A percentile compares a stretch with the other conserved stretches of the same genome.
Conservation (phyloP, 2,113 vertebrate species). For the Thalassoma bifasciatum region DNA sequence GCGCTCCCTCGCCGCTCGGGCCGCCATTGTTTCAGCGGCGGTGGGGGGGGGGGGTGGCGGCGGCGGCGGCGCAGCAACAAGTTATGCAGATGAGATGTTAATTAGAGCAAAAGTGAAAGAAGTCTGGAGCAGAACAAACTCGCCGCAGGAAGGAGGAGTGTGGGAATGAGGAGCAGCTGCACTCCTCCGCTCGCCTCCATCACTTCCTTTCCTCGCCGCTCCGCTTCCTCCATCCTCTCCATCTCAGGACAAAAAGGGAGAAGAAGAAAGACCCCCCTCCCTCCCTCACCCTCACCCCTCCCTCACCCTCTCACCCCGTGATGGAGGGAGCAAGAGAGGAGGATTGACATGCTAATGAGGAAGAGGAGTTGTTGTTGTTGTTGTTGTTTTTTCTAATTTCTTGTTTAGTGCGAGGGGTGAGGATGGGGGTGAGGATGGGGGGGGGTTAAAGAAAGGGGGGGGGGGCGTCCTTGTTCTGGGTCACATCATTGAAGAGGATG, state of each 20-base stretch:
- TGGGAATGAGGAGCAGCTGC: constrained; percentile 95
- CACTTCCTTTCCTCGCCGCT: neutral
- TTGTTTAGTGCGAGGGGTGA: constrained; percentile 80
- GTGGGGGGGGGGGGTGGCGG: constrained; percentile 52
- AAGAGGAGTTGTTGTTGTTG: constrained; percentile 76
- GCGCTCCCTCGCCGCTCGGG: constrained; percentile 87
- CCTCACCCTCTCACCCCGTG: neutral
- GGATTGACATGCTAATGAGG: constrained; percentile 97
- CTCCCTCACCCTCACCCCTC: too few species aligned
- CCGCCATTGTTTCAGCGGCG: constrained; percentile 89
- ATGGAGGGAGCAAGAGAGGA: constrained; percentile 3
- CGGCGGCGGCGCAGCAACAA: constrained; percentile 85
- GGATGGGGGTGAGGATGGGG: neutral
- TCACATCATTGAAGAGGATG: constrained; percentile 28
- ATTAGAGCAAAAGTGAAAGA: constrained; percentile 87
- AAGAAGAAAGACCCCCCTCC: constrained; percentile 61
- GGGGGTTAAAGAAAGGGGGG: neutral
- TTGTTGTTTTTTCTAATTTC: constrained; percentile 91
- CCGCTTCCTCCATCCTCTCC: neutral
- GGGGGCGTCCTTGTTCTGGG: constrained; percentile 15
- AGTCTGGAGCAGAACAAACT: constrained; percentile 88
- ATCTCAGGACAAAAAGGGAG: constrained; percentile 4
- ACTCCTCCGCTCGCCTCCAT: constrained; percentile 48
- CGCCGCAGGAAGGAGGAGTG: constrained; percentile 92
- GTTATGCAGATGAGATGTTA: constrained; percentile 99